Conservation (phyloP, 2,797 vertebrate species). For the Acanthopagrus latus region DNA sequence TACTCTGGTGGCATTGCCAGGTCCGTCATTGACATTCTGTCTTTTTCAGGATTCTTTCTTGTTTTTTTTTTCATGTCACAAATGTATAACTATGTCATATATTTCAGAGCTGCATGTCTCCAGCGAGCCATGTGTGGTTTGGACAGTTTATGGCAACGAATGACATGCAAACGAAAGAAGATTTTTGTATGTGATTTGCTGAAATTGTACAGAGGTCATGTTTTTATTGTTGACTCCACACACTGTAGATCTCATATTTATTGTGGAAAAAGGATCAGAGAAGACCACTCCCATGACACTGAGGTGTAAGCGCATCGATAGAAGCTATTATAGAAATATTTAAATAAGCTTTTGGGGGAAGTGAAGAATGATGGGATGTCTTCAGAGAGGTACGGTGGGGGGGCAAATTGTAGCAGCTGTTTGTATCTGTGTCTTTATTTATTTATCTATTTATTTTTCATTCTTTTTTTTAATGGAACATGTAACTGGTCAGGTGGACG, state of each 20-base stretch:
- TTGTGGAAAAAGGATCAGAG: conserved; percentile 20
- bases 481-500: conserved; percentile 15
- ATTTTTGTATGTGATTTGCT: conserved; percentile 33
- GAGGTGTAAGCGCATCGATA: conserved; percentile 43
- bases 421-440: conserved; percentile 49
- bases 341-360: conserved; percentile 20
- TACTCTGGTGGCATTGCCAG: neutral
- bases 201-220: conserved; percentile 22
- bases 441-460: conserved; percentile 24
- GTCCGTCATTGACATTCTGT: neutral
- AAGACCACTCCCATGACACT: conserved; percentile 11
- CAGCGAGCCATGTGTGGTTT: conserved; percentile 24
- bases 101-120: conserved; percentile 28
- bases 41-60: neutral
- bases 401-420: conserved; percentile 48
- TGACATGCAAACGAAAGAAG: conserved; percentile 1
- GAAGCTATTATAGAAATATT: conserved; percentile 37
- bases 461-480: neutral
- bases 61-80: conserved; percentile 5
- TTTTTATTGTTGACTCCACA: conserved; percentile 26
- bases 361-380: conserved; percentile 1
- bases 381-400: conserved; percentile 9
- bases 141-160: conserved; percentile 18
- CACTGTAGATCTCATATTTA: conserved; percentile 41
- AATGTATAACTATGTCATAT: conserved; percentile 8